phyloP scores from a whole-genome alignment of 2,113 vertebrate species.

The Brachionichthys hirsutus region DNA sequence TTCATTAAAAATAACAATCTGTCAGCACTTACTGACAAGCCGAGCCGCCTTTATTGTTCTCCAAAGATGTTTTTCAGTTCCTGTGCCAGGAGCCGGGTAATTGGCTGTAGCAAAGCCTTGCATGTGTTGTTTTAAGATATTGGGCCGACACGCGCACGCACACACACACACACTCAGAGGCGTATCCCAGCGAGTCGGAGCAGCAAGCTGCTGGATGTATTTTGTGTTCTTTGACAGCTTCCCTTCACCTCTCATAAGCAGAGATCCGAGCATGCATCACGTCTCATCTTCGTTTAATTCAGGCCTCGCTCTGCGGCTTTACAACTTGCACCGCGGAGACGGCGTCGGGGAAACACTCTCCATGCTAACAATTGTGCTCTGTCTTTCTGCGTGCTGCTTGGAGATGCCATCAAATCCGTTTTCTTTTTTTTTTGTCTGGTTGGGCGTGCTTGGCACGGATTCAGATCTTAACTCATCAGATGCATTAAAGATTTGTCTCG shows the following conservation, averaged over 20 bases:
- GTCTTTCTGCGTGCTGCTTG: conserved; percentile 61
- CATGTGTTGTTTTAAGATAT: conserved; percentile 82
- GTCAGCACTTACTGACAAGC: conserved; percentile 79
- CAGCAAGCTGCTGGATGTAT: conserved; percentile 54
- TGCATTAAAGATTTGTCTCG: conserved; percentile 21
- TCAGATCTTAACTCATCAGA: conserved; percentile 36
- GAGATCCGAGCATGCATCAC: conserved; percentile 65
- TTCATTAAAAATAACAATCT: conserved; percentile 84
- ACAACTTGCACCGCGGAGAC: conserved; percentile 59
- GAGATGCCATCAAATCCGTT: conserved; percentile 62
- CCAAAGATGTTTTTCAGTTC: conserved; percentile 75
- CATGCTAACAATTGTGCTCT: conserved; percentile 67
- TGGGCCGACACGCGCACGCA: conserved; percentile 72
- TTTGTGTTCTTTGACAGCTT: conserved; percentile 73
- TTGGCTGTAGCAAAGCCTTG: conserved; percentile 78
- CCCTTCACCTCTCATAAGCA: conserved; percentile 70
- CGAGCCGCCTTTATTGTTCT: conserved; percentile 74
- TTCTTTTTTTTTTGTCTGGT: conserved; percentile 39
- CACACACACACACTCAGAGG: conserved; percentile 29
- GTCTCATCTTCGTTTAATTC: conserved; percentile 70
- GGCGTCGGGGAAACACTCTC: conserved; percentile 48
- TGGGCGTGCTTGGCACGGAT: conserved; percentile 23
- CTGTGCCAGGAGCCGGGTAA: conserved; percentile 78
- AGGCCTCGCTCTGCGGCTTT: conserved; percentile 54
- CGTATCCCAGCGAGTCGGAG: conserved; percentile 58